phyloP scores from a whole-genome alignment of 2,113 vertebrate species.

The Mellivora capensis region DNA sequence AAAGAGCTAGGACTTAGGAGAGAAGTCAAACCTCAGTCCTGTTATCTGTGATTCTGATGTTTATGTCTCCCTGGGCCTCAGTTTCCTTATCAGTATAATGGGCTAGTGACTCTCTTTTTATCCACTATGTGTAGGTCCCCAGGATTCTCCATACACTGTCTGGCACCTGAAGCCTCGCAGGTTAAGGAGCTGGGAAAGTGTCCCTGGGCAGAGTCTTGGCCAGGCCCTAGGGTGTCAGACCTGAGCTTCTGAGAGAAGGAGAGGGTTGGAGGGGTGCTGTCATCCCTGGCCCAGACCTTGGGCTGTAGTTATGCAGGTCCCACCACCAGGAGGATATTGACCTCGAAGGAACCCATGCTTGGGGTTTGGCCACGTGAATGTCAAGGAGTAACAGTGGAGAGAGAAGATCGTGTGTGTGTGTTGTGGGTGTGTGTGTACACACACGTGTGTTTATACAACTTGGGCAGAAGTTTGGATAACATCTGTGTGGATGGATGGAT shows the following conservation, averaged over 20 bases:
- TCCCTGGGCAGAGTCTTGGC: not conserved
- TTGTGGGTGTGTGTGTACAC: no score
- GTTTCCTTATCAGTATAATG: not conserved
- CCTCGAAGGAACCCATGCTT: not conserved
- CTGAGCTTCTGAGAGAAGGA: not conserved
- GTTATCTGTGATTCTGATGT: not conserved
- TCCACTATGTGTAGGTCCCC: not conserved
- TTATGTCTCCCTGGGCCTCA: not conserved
- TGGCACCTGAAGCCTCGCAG: not conserved
- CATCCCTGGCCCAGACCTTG: not conserved
- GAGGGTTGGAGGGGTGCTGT: not conserved
- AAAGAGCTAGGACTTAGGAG: not conserved
- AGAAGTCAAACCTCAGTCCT: not conserved
- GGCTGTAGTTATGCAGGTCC: accelerated
- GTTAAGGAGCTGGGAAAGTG: not conserved
- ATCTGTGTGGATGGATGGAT: not conserved
- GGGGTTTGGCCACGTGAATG: not conserved
- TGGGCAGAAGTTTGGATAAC: not conserved
- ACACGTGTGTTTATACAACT: not conserved
- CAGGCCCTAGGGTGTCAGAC: not conserved
- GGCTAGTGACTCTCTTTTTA: not conserved
- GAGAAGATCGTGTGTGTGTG: not conserved
- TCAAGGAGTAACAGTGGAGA: not conserved
- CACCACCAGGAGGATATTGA: not conserved
- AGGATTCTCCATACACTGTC: not conserved